Evolutionary conservation across 1,140 invertebrate species (phyloP).

Genomic region (Xylocopa sonorina): DNA sequence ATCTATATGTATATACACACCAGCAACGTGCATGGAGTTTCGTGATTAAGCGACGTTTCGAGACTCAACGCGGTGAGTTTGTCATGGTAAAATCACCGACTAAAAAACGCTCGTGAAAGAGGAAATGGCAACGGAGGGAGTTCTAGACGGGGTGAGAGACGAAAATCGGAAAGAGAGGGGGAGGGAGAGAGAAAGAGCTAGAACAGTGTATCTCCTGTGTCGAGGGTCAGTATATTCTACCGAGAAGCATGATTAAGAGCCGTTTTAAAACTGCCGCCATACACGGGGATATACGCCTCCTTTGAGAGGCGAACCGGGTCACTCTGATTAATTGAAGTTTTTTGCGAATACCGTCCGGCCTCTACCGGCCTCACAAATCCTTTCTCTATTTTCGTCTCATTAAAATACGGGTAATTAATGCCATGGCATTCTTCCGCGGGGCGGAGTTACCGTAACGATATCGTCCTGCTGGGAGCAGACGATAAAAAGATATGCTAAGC

Average conservation of each 20-base stretch:
- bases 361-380: neutral
- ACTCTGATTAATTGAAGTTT: constrained; percentile 62
- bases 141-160: neutral
- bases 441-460: neutral
- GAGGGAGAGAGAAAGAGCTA: neutral
- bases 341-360: constrained; percentile 36
- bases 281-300: constrained; percentile 41
- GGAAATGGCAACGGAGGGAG: neutral
- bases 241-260: constrained; percentile 59
- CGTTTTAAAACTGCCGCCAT: constrained; percentile 54
- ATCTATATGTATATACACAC: too few species aligned
- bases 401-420: constrained; percentile 50
- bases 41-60: constrained; percentile 53
- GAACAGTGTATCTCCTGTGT: constrained; percentile 32
- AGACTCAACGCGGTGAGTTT: constrained; percentile 54
- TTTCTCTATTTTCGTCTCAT: constrained; percentile 14
- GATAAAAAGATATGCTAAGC: too few species aligned
- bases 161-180: neutral
- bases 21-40: constrained; percentile 14
- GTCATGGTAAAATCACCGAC: constrained; percentile 44
- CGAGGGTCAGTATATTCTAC: constrained; percentile 45
- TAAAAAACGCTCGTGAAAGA: constrained; percentile 2
- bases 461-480: neutral
- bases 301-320: constrained; percentile 59
- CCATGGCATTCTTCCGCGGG: neutral